These are phyloP conservation scores for Enteromius viviparus DNA, from an alignment of 2,797 vertebrate species.

Conservation along the genomic window DNA sequence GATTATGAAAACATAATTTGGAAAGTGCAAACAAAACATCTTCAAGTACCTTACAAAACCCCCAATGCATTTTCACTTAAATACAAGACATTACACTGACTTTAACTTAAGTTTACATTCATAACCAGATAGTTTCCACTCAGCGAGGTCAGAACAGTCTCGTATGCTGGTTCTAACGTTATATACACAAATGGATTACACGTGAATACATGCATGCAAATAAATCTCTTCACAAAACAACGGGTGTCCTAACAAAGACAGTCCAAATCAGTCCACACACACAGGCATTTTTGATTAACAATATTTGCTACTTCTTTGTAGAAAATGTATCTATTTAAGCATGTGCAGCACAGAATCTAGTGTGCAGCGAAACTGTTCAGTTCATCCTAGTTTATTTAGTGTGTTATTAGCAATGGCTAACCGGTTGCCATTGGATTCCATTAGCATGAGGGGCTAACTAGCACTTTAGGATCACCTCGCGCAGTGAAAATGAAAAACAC, in stretches of 20 bases:
- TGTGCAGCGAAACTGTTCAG: not conserved
- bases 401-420: constrained; percentile 5
- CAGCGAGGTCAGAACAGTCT: not conserved
- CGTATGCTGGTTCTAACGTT: not conserved
- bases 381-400: not conserved
- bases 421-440: constrained; percentile 17
- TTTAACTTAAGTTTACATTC: constrained; percentile 7
- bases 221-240: constrained; percentile 2
- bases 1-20: not conserved
- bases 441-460: constrained; percentile 37
- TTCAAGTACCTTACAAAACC: not conserved
- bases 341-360: not conserved
- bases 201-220: not conserved
- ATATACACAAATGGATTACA: not conserved
- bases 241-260: constrained; percentile 29
- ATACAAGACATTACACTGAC: not conserved
- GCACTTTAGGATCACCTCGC: constrained; percentile 8
- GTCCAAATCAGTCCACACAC: not conserved
- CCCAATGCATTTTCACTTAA: not conserved
- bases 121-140: not conserved
- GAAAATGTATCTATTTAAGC: not conserved
- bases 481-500: not conserved
- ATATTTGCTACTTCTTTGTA: not conserved
- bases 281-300: not conserved
- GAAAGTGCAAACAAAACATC: not conserved